Conservation (phyloP, 1,140 invertebrate species). For the Magallana gigas region DNA sequence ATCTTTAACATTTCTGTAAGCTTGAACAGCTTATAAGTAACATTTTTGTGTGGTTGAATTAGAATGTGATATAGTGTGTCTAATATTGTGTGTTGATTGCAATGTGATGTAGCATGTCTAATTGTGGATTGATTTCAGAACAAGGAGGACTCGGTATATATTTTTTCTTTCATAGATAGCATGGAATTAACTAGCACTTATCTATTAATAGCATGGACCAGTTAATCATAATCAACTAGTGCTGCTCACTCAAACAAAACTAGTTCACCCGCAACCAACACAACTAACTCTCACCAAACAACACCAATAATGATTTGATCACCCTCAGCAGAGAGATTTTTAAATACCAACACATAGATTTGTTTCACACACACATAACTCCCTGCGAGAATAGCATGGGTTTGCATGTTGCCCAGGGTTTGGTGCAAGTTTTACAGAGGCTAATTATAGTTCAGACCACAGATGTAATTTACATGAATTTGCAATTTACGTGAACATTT, state of each 20-base stretch:
- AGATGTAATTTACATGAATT: too few species aligned
- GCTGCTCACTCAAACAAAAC: not conserved
- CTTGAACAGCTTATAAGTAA: too few species aligned
- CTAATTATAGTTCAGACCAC: too few species aligned
- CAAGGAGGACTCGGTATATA: conserved; percentile 21
- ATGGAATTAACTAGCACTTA: not conserved
- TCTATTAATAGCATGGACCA: not conserved
- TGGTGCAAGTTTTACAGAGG: too few species aligned
- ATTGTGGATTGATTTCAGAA: conserved; percentile 24
- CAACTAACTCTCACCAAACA: conserved; percentile 13
- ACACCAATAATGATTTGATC: not conserved
- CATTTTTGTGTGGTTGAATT: too few species aligned
- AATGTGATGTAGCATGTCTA: not conserved
- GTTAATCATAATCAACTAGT: not conserved
- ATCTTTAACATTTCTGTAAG: too few species aligned
- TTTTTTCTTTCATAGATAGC: not conserved
- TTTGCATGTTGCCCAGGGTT: too few species aligned
- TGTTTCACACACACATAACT: too few species aligned
- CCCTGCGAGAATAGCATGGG: not conserved
- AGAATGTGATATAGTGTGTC: too few species aligned
- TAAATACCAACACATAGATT: not conserved
- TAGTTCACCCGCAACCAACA: not conserved
- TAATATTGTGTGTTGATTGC: not conserved
- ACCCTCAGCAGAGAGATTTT: not conserved
- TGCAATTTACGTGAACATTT: too few species aligned